Percentiles rank a stretch among this genome's conserved stretches.
Conservation (phyloP, 2,888 invertebrate genomes). For the Capitulum mitella region DNA sequence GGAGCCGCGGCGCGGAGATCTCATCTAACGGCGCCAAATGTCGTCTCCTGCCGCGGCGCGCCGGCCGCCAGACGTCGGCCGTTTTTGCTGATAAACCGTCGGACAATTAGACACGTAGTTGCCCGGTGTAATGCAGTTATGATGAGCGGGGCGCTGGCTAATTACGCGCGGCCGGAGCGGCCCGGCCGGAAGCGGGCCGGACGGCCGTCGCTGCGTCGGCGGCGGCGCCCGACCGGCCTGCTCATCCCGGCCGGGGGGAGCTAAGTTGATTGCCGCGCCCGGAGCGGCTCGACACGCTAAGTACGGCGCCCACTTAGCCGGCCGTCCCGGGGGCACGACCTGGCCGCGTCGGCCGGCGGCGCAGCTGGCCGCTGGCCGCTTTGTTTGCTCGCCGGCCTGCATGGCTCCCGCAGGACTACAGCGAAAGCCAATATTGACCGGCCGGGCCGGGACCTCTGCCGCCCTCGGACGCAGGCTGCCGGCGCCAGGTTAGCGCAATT, state of each 20-base stretch:
- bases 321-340: slow-evolving; percentile 15
- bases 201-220: background rate
- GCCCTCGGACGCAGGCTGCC: background rate
- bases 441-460: background rate
- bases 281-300: background rate
- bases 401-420: background rate
- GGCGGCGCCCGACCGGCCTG: background rate
- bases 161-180: background rate
- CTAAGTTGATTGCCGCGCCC: slow-evolving; percentile 12
- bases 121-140: background rate
- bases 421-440: slow-evolving; percentile 12
- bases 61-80: background rate
- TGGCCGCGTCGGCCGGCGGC: background rate
- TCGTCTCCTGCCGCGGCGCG: background rate
- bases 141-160: slow-evolving; percentile 1
- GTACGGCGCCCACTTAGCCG: slow-evolving; percentile 15
- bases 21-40: no score
- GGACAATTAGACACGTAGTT: background rate
- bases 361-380: slow-evolving; percentile 13
- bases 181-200: background rate
- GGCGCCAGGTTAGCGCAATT: background rate
- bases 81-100: slow-evolving; percentile 11
- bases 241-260: background rate
- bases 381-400: slow-evolving; percentile 4
- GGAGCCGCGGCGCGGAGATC: no score